Evolutionary conservation across 2,797 vertebrate species (phyloP).

Genomic region (Channallabes apus): DNA sequence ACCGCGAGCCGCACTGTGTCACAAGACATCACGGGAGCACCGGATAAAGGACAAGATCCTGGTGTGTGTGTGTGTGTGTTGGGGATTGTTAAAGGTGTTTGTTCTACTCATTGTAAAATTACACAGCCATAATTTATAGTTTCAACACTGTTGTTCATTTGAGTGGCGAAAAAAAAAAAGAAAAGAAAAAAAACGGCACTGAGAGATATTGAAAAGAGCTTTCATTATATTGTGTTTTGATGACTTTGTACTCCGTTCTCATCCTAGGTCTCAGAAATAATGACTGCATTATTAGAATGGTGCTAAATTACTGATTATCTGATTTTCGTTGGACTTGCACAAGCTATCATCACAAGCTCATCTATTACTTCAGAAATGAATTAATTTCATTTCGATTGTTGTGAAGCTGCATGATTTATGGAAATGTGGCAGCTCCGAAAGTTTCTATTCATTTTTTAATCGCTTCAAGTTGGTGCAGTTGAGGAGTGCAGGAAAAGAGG

Average conservation of each 20-base stretch:
- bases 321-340: not conserved
- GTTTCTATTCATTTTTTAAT: not conserved
- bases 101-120: conserved; percentile 52
- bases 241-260: conserved; percentile 26
- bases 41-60: conserved; percentile 38
- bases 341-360: not conserved
- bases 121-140: conserved; percentile 45
- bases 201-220: not conserved
- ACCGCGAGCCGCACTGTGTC: conserved; percentile 37
- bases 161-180: not conserved
- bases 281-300: conserved; percentile 26
- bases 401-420: not conserved
- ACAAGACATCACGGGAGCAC: conserved; percentile 45
- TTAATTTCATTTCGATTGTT: not conserved
- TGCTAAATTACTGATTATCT: conserved; percentile 7
- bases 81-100: conserved; percentile 53
- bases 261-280: not conserved
- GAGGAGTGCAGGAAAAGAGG: conserved; percentile 16
- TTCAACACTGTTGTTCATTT: conserved; percentile 27
- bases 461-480: not conserved
- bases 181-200: not conserved
- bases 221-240: conserved; percentile 29
- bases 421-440: not conserved
- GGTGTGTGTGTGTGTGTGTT: conserved; percentile 14
- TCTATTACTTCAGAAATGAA: conserved; percentile 9